phyloP scores from a whole-genome alignment of 2,113 vertebrate species.

The Cisticola juncidis region DNA sequence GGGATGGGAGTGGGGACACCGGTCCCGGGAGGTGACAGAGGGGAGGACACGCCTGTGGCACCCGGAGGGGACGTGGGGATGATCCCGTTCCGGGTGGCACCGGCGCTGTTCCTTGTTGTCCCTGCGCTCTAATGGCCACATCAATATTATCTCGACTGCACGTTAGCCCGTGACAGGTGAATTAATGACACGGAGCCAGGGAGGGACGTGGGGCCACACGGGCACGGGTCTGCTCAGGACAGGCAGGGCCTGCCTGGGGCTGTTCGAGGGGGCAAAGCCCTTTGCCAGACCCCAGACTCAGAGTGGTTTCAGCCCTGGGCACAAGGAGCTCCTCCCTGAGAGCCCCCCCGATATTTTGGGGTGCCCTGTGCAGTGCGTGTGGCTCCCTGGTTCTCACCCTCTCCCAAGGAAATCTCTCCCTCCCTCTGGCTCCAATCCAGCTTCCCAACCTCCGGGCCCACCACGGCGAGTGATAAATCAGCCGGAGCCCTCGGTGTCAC shows the following conservation, averaged over 20 bases:
- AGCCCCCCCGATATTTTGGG: accelerated
- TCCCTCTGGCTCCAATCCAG: not conserved
- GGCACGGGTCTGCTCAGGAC: not conserved
- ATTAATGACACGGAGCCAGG: not conserved
- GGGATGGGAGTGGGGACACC: not conserved
- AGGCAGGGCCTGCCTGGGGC: accelerated
- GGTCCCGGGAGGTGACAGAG: not conserved
- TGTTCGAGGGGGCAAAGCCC: not conserved
- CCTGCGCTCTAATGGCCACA: not conserved
- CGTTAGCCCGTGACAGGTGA: constrained; percentile 23
- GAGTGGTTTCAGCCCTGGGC: not conserved
- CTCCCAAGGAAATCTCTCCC: not conserved
- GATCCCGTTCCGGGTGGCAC: not conserved
- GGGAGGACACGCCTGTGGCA: not conserved
- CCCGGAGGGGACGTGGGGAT: not conserved
- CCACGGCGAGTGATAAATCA: not conserved
- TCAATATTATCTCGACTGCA: not conserved
- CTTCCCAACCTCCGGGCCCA: not conserved
- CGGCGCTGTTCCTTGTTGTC: not conserved
- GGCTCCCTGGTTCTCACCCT: accelerated
- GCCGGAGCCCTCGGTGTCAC: not conserved
- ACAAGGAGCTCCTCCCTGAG: not conserved
- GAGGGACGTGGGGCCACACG: not conserved
- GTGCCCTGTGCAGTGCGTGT: accelerated
- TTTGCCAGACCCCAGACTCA: not conserved